Conservation (phyloP, 2,113 vertebrate genomes). For the Hippocampus abdominalis region DNA sequence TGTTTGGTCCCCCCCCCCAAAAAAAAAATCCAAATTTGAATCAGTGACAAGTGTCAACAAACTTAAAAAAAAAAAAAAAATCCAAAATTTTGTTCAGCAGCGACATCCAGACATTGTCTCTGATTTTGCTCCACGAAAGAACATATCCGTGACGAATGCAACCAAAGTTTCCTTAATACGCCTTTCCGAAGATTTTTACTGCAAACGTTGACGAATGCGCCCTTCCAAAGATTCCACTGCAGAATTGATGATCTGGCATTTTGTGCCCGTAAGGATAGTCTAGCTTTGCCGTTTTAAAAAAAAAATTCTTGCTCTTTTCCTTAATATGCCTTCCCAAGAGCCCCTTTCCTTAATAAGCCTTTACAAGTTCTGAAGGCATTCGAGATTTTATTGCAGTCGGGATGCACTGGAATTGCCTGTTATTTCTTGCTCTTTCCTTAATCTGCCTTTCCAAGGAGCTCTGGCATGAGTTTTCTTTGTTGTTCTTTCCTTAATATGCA, state of each 20-base stretch:
- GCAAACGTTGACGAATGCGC: too few relatives aligned
- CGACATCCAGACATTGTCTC: too few relatives aligned
- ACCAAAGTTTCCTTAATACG: not conserved
- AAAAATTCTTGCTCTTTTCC: too few relatives aligned
- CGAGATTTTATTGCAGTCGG: not conserved
- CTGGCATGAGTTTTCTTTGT: not conserved
- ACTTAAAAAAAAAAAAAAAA: not conserved
- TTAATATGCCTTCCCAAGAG: not conserved
- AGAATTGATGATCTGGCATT: too few relatives aligned
- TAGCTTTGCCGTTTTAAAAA: too few relatives aligned
- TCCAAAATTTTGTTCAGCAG: not conserved
- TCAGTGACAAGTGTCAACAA: not conserved
- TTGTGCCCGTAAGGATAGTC: too few relatives aligned
- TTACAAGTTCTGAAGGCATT: not conserved
- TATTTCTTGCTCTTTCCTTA: too few relatives aligned
- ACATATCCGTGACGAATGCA: not conserved
- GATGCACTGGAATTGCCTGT: not conserved
- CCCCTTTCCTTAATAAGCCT: not conserved
- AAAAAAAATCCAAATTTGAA: not conserved
- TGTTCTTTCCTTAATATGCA: too few relatives aligned
- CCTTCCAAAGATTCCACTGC: too few relatives aligned
- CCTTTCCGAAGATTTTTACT: too few relatives aligned
- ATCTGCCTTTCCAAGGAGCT: too few relatives aligned
- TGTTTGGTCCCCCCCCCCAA: not conserved
- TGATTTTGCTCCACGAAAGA: not conserved